Evolutionary conservation across 2,888 invertebrate genomes (phyloP), one percentile per base, ranked within the genome.

Genomic region (Deroplatys truncata): DNA sequence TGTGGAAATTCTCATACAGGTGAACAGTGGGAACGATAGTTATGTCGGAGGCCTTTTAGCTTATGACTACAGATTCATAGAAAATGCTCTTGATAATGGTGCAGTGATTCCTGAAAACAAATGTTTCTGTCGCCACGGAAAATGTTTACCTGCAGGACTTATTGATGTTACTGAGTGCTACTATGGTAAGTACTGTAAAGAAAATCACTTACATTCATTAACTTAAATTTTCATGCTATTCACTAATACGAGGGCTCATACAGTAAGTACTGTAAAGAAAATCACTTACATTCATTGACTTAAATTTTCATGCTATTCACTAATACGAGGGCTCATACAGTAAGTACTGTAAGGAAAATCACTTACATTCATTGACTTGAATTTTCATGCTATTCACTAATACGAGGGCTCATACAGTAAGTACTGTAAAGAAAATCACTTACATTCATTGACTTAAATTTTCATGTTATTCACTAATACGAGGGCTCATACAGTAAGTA

Each of bases 111-210:
- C 96, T n/a, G 95, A 96, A 0, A 98, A 98, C 93, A 96, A 96
- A 92, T 98, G 98, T 92, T 98, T 96, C 93, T 98, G 98, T 92
- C 94, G 96, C 91, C 93, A 96, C 83, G 96, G 96, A 94, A 94
- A 94, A 90, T 98, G 98, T 92, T 94, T 97, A 28, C 96, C 96
- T 5, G 93, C 94, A 82, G 98, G 98, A 10, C 93, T 98, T 4
- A 94, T 98, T 43, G 98, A 98, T 92, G 98, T 98, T 82, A 95
- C 96, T 0, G 96, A 96, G 88, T 98, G 98, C 92, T 98, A 98
- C 93, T 98, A 98, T 92, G 98, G 95, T 95, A 92, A 93, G 92
- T 90, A 56, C 8, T 85, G 13, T 13, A 15, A 25, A 88, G 28
- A 88, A 25, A 31, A 13, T 88, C 83, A 13, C 1, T n/a, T n/a